phyloP scores from a whole-genome alignment of 2,113 vertebrate genomes.

The Papio anubis region DNA sequence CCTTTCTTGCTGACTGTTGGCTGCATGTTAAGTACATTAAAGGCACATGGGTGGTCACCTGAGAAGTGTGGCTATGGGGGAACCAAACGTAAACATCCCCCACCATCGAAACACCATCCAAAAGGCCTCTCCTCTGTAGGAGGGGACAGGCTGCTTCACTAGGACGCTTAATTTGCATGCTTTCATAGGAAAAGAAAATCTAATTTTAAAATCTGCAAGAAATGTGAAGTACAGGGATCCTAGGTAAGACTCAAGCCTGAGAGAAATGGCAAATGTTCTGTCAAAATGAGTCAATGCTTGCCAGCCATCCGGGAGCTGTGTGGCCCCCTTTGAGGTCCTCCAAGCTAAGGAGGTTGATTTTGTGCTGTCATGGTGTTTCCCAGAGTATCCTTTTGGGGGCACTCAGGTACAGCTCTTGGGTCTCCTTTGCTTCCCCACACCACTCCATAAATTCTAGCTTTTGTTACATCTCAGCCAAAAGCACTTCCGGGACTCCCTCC shows the following conservation, averaged over 20 bases:
- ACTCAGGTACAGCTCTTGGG: slow-evolving; percentile 78
- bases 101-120: not conserved
- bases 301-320: slow-evolving; percentile 33
- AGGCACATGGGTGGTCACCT: not conserved
- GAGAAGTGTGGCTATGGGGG: not conserved
- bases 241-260: not conserved
- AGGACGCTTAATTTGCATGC: not conserved
- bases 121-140: not conserved
- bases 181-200: not conserved
- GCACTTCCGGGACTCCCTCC: not conserved
- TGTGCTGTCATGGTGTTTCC: not conserved
- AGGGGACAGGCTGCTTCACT: fast-evolving
- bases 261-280: slow-evolving; percentile 59
- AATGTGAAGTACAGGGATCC: not conserved
- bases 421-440: not conserved
- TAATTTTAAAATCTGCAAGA: not conserved
- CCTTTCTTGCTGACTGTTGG: not conserved
- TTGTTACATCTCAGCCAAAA: slow-evolving; percentile 35
- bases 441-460: slow-evolving; percentile 33
- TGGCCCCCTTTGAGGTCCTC: slow-evolving; percentile 48
- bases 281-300: slow-evolving; percentile 46
- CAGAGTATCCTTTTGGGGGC: slow-evolving; percentile 79
- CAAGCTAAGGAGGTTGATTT: slow-evolving; percentile 45
- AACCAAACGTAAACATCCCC: fast-evolving
- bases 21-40: not conserved